Base-by-base conservation (phyloP, 2,888 invertebrate species). In the Hoplodrina blanda region DNA sequence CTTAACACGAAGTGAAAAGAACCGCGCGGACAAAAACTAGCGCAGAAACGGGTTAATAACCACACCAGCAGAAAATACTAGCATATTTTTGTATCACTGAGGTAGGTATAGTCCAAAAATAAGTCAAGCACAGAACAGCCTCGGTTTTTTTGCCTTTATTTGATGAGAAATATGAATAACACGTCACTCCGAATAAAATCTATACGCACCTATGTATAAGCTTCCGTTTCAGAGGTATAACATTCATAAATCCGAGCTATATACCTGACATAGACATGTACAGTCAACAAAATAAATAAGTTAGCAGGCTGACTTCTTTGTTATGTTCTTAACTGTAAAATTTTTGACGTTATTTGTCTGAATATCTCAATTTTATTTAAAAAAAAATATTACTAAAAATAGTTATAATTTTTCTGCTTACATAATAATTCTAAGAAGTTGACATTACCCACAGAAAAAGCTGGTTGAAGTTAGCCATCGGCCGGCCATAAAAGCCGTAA, bases 91-190 rank as follows among this genome's bases (percentile, higher is more conserved):
- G 17, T 46, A 15, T 17, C 46, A 17, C 17, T 46, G 17, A 5
- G 4, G 46, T 7, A 33, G 1, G 6, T 52, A 19, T 4, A 10
- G 10, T 4, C 5, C 0, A 13, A 19, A 46, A 33, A 33, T 30
- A 37, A 37, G 3, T 13, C 19, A 11, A 2, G 7, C 6, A 19
- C 7, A 44, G 11, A 33, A 19, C 30, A 13, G 13, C 17, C 11
- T 63, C 25, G 19, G 46, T 6, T 66, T 56, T 57, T 46, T 44
- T 30, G 25, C 37, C 0, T 41, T 57, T 20, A 37, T 57, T 72
- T 37, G 11, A 10, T n/a, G 4, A 53, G 66, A 71, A 66, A 54
- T 59, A 53, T 74, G 56, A 60, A 59, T 13, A 46, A 73, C 37
- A 30, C 4, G 25, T 37, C 15, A 30, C 52, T 46, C 15, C 46